Base-by-base conservation (phyloP, 2,888 invertebrate genomes). In the Aelia acuminata region DNA sequence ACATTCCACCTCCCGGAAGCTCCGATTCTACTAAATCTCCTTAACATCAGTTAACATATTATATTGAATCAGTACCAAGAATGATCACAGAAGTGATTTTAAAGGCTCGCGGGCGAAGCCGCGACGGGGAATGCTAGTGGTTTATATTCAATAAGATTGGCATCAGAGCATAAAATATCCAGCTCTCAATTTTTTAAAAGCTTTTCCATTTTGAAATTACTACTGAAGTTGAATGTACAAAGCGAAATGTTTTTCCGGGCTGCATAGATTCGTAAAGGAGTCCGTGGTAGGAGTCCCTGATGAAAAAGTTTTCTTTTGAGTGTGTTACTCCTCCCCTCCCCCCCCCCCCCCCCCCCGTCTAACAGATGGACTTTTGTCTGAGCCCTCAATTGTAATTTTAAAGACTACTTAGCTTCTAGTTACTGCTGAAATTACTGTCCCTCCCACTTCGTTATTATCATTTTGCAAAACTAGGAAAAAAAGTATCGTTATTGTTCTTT, bases 281-380 rank as follows among this genome's bases (percentile, higher is more conserved):
- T n/a, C n/a, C n/a, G 15, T 15, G 15, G 63, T 63, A 13, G 63
- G 7, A 63, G 63, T 13, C 18, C 63, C 63, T 63, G 63, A 63
- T 63, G 63, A 63, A 63, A 63, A 63, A 63, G 63, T 63, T 63
- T 53, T 63, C 63, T 63, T 63, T 63, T 63, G 31, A 15, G 63
- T 15, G 15, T 31, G 63, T 63, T 31, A 15, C 63, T 31, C 10
- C 10, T 10, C 22, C 26, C 26, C 53, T 3, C 11, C 11, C 53
- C 57, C 26, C 31, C 57, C 31, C n/a, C n/a, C n/a, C n/a, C n/a
- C n/a, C n/a, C n/a, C n/a, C n/a, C n/a, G n/a, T n/a, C n/a, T n/a
- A n/a, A 31, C 57, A 63, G 57, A 63, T 63, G 57, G 63, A 63
- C 63, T 63, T 63, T 63, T 63, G 31, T 63, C 31, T 63, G 63